phyloP scores from a whole-genome alignment of 2,113 vertebrate genomes.

The Melospiza georgiana region DNA sequence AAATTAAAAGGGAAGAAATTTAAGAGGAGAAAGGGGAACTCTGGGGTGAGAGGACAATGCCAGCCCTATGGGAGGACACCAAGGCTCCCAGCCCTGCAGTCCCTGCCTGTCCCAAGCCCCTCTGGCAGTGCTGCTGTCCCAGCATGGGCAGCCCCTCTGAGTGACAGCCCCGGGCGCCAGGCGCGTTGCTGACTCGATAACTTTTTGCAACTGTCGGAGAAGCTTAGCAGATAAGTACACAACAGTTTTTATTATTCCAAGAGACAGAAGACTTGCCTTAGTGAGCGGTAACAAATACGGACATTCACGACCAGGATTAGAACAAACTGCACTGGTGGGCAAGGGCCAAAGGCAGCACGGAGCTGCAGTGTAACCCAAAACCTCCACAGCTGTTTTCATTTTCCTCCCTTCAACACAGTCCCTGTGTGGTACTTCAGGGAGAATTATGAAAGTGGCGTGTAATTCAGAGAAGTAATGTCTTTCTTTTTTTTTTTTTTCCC shows the following conservation, averaged over 20 bases:
- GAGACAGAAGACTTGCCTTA: conserved; percentile 66
- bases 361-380: conserved; percentile 79
- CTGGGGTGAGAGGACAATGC: not conserved
- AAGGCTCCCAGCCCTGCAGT: not conserved
- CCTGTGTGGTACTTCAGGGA: conserved; percentile 79
- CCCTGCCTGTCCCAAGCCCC: not conserved
- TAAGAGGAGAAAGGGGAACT: not conserved
- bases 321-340: conserved; percentile 77
- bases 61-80: rapidly evolving
- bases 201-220: conserved; percentile 61
- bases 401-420: conserved; percentile 79
- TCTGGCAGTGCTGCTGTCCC: not conserved
- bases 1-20: not conserved
- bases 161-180: not conserved
- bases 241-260: conserved; percentile 65
- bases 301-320: conserved; percentile 76
- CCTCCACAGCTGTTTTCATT: conserved; percentile 85
- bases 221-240: conserved; percentile 67
- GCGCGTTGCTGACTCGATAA: not conserved
- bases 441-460: conserved; percentile 71
- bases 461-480: conserved; percentile 76
- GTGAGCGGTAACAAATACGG: conserved; percentile 70
- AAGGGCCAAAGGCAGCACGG: conserved; percentile 74
- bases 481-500: not conserved
- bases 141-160: not conserved